phyloP scores from a whole-genome alignment of 2,797 vertebrate genomes.

The Periparus ater region DNA sequence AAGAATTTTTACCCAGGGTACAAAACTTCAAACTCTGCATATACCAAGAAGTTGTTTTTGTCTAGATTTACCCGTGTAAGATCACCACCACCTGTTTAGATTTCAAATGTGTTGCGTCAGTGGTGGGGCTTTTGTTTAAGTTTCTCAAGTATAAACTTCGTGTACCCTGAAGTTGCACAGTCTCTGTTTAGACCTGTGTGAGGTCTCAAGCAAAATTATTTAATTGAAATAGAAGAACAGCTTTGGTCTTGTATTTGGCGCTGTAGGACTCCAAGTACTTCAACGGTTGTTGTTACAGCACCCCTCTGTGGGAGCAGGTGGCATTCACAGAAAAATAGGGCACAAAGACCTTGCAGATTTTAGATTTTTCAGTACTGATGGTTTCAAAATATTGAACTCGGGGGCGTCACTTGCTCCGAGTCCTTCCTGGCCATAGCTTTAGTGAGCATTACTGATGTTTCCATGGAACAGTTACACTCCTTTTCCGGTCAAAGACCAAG shows the following conservation, averaged over 20 bases:
- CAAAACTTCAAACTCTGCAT: not conserved
- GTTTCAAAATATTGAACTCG: not conserved
- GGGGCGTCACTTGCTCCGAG: not conserved
- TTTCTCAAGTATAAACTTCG: not conserved
- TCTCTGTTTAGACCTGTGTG: not conserved
- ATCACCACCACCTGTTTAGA: not conserved
- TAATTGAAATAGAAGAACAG: not conserved
- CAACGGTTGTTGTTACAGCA: not conserved
- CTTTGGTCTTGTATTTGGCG: not conserved
- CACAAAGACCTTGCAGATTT: not conserved
- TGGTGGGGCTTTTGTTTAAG: not conserved
- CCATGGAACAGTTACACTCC: not conserved
- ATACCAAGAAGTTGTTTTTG: not conserved
- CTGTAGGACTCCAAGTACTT: not conserved
- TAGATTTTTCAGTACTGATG: not conserved
- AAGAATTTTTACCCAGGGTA: not conserved
- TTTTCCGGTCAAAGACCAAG: not conserved
- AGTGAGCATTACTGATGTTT: not conserved
- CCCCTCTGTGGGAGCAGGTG: constrained; percentile 12
- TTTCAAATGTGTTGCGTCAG: not conserved
- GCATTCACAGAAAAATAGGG: not conserved
- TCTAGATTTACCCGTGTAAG: not conserved
- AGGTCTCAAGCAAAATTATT: not conserved
- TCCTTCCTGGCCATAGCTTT: not conserved
- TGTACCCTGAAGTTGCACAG: not conserved